Evolutionary conservation across 2,888 invertebrate genomes (phyloP).

Genomic region (Holacanthella duospinosa): DNA sequence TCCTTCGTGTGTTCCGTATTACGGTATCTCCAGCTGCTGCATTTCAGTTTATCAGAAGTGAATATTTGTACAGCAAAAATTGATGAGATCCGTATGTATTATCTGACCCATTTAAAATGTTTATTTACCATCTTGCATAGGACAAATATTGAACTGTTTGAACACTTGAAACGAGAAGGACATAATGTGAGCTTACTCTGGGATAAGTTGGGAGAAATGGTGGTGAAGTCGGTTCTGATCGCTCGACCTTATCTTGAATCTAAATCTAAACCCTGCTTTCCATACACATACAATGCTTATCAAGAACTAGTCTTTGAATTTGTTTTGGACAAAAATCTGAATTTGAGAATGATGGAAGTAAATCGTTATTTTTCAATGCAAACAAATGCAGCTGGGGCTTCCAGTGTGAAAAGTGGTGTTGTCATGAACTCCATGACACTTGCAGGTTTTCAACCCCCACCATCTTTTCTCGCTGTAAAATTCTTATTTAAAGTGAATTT

Average conservation of each 20-base stretch:
- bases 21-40: too few species aligned
- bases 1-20: too few species aligned
- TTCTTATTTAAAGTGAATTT: too few species aligned
- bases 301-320: neutral
- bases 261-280: neutral
- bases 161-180: too few species aligned
- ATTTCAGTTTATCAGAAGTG: too few species aligned
- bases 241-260: neutral
- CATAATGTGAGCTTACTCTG: neutral
- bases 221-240: neutral
- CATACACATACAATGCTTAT: neutral
- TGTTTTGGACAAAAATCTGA: neutral
- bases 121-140: too few species aligned
- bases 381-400: neutral
- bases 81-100: too few species aligned
- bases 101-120: too few species aligned
- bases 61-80: too few species aligned
- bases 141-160: too few species aligned
- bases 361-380: neutral
- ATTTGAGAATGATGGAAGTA: neutral
- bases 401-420: neutral
- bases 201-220: neutral
- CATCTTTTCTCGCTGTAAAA: too few species aligned
- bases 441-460: neutral
- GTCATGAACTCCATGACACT: neutral